Base-by-base conservation (phyloP, 1,140 invertebrate species). In the Eupristina koningsbergeri region DNA sequence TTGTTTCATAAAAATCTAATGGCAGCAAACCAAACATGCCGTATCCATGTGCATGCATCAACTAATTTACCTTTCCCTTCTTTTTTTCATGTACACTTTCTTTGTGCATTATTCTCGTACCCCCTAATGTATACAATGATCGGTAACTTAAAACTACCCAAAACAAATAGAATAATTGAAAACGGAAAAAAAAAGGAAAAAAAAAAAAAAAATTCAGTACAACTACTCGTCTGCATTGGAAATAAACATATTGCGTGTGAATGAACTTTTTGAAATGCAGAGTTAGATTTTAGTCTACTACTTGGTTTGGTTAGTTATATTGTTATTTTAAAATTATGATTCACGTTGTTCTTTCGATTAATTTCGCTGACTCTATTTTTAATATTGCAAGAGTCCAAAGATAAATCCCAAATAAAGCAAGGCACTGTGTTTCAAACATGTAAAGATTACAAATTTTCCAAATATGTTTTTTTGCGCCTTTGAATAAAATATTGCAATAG, bases 311-410 rank as follows among this genome's bases (percentile, higher is more conserved):
- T 39, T 17, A 61, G 79, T 74, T 50, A 29, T 19, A 31, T 45
- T 58, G 34, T 74, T 69, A 80, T 80, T 80, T 80, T 45, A 9
- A 36, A 41, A 7, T 8, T 22, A 29, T 34, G 63, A n/a, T 50
- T 61, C n/a, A 31, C 53, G 11, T 29, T 26, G 41, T 13, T 36
- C 29, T 3, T n/a, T 53, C 22, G 19, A 45, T 29, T 15, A 34
- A 31, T 69, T 50, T 50, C 9, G 5, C 26, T 6, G 3, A 8
- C n/a, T 69, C 78, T 80, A 69, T 80, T 80, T 78, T 64, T 63
- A 45, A 63, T 78, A 0, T 17, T 7, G n/a, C 26, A 31, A 78
- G 15, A 22, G 22, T 0, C 19, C 3, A 58, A 0, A 3, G 67
- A 71, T 26, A 2, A 22, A 39, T 45, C 19, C 50, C 6, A 53